Evolutionary conservation across 37 sponge, comb jelly and placozoan species (phyloP).

Genomic region (Hexactinellida sp.): DNA sequence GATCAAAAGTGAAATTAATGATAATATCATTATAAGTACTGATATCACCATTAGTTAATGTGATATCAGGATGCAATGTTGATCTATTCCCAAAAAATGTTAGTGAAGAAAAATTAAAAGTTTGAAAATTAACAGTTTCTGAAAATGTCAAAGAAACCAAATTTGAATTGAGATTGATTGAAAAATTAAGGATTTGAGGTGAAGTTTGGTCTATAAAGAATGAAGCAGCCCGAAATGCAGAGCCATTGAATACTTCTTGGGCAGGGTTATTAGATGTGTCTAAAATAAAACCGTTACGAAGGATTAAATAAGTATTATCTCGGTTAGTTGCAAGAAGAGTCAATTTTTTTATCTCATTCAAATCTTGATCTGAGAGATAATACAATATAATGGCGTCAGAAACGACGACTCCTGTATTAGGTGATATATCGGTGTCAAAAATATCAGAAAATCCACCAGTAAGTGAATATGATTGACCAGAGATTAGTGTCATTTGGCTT

Average conservation of each 20-base stretch:
- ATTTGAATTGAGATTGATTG: slow-evolving; percentile 6
- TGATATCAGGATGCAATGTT: slow-evolving; percentile 21
- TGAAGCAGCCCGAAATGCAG: not conserved
- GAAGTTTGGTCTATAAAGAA: not conserved
- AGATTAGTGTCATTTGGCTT: not conserved
- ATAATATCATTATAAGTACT: slow-evolving; percentile 34
- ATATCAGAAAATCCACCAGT: slow-evolving; percentile 42
- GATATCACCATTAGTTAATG: slow-evolving; percentile 22
- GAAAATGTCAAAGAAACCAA: slow-evolving; percentile 14
- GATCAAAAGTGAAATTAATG: slow-evolving; percentile 31
- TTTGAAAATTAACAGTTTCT: slow-evolving; percentile 14
- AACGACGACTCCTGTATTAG: not conserved
- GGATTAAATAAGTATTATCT: slow-evolving; percentile 37
- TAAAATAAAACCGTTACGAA: slow-evolving; percentile 34
- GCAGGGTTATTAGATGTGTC: slow-evolving; percentile 41
- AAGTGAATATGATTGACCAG: slow-evolving; percentile 25
- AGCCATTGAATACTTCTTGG: not conserved
- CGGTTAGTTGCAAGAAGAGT: slow-evolving; percentile 9
- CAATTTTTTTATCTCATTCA: slow-evolving; percentile 19
- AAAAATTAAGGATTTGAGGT: slow-evolving; percentile 13
- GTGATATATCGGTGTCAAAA: not conserved
- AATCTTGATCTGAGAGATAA: not conserved
- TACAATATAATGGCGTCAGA: slow-evolving; percentile 31
- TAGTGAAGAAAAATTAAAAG: not conserved
- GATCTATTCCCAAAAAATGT: slow-evolving; percentile 19